These are phyloP conservation scores for Artibeus lituratus DNA, from an alignment of 2,797 vertebrate species.

Conservation along the genomic window DNA sequence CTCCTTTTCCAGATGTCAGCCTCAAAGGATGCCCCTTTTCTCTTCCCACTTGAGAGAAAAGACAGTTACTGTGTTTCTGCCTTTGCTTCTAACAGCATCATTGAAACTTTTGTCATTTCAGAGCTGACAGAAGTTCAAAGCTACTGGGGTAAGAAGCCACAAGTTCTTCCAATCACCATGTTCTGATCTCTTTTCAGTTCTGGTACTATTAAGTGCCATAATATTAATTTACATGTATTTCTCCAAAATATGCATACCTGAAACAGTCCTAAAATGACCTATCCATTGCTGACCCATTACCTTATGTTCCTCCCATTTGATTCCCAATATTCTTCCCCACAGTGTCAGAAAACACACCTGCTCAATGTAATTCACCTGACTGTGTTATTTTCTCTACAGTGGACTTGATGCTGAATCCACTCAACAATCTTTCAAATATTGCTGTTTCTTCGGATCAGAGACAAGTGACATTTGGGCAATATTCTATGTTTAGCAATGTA, in stretches of 20 bases:
- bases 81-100: background rate
- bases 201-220: background rate
- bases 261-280: background rate
- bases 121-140: background rate
- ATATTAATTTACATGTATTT: background rate
- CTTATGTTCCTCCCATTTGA: background rate
- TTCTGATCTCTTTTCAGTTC: background rate
- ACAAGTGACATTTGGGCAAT: background rate
- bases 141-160: conserved; percentile 2
- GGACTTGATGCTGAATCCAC: background rate
- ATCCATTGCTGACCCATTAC: background rate
- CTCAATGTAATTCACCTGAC: background rate
- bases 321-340: background rate
- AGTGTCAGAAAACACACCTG: background rate
- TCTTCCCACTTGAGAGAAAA: background rate
- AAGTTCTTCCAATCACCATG: background rate
- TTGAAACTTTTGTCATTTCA: conserved; percentile 10
- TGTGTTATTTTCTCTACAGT: background rate
- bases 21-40: background rate
- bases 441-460: background rate
- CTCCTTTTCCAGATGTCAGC: background rate
- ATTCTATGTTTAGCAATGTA: background rate
- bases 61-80: background rate
- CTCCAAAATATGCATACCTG: background rate
- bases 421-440: background rate